These are phyloP conservation scores for Grallaria varia DNA, from an alignment of 2,113 vertebrate species.

Conservation along the genomic window DNA sequence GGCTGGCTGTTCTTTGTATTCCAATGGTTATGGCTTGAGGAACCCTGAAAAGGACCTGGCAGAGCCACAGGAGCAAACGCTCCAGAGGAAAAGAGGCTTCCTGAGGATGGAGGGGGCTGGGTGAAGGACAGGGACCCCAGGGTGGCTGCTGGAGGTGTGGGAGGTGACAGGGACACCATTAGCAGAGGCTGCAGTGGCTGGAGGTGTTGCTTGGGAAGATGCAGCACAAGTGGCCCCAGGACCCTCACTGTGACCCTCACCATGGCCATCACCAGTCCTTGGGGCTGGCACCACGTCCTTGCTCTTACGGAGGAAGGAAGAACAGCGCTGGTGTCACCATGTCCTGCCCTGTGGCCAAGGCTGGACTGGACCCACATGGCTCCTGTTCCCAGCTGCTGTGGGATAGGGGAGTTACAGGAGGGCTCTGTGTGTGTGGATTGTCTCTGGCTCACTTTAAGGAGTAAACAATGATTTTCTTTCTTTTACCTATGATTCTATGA, in stretches of 20 bases:
- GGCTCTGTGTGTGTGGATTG: not conserved
- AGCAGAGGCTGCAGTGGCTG: not conserved
- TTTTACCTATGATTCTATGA: not conserved
- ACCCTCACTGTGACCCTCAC: rapidly evolving
- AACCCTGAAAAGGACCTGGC: not conserved
- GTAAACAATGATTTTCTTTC: not conserved
- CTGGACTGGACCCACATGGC: rapidly evolving
- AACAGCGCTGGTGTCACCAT: rapidly evolving
- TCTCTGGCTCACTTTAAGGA: not conserved
- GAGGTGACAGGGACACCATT: not conserved
- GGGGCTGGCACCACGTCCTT: rapidly evolving
- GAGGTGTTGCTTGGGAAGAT: not conserved
- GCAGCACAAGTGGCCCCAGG: rapidly evolving
- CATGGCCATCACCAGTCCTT: not conserved
- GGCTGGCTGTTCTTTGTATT: rapidly evolving
- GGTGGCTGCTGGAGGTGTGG: not conserved
- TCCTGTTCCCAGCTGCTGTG: rapidly evolving
- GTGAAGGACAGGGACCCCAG: not conserved
- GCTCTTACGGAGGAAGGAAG: rapidly evolving
- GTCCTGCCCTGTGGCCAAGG: not conserved
- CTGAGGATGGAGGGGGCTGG: not conserved
- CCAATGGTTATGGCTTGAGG: rapidly evolving
- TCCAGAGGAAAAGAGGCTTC: not conserved
- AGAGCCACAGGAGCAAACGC: not conserved
- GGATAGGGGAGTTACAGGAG: rapidly evolving